Percentiles rank a stretch among this genome's conserved stretches.
These are phyloP conservation scores for Crocuta crocuta DNA, from an alignment of 2,113 vertebrate genomes.

Conservation along the genomic window DNA sequence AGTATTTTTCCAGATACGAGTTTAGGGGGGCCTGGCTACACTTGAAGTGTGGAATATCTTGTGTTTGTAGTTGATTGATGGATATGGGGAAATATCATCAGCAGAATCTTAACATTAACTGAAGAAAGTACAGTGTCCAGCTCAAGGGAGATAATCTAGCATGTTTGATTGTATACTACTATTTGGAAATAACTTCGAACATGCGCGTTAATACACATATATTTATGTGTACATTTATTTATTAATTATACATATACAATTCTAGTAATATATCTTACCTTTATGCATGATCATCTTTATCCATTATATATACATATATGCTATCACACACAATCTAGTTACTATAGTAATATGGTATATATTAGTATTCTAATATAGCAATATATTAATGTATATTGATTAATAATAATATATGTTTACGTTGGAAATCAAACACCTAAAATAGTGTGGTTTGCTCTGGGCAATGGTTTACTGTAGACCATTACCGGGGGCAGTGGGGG, in stretches of 20 bases:
- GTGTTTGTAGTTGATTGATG: background rate
- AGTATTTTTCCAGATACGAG: background rate
- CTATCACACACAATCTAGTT: background rate
- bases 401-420: background rate
- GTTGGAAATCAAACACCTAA: background rate
- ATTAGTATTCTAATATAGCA: too few relatives aligned
- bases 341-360: background rate
- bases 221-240: background rate
- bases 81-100: background rate
- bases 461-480: background rate
- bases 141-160: background rate
- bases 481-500: fast-evolving
- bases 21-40: background rate
- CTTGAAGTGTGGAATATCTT: background rate
- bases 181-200: background rate
- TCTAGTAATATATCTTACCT: background rate
- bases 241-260: background rate
- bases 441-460: background rate
- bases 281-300: background rate
- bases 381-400: background rate
- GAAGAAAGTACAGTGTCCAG: background rate
- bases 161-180: background rate
- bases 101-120: background rate
- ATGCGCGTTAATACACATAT: background rate
- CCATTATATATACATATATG: background rate